Conservation (phyloP, 2,888 invertebrate species). For the Torymus auratus region DNA sequence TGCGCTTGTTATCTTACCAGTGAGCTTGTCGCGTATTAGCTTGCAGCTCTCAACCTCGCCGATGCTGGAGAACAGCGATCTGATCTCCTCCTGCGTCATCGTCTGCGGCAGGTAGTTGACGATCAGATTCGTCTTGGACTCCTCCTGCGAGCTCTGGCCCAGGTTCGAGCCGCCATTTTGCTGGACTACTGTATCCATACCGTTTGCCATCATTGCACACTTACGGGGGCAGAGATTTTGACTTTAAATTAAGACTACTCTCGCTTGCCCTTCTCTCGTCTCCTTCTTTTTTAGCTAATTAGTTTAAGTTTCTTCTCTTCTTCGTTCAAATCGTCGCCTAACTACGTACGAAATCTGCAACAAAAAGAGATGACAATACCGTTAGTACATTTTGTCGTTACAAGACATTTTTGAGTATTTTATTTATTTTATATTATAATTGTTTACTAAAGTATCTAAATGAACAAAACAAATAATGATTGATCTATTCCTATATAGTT, state of each 20-base stretch:
- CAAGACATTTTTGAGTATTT: too few species aligned
- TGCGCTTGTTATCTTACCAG: constrained; percentile 81
- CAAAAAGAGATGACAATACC: constrained; percentile 13
- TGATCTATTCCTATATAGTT: too few species aligned
- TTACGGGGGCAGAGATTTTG: constrained; percentile 29
- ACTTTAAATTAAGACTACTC: too few species aligned
- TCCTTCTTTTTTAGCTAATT: constrained; percentile 3
- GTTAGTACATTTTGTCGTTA: too few species aligned
- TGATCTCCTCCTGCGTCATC: constrained; percentile 99
- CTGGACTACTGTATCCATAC: constrained; percentile 88
- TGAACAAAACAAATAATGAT: too few species aligned
- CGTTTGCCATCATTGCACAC: constrained; percentile 87
- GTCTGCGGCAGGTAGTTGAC: constrained; percentile 99
- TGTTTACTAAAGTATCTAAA: too few species aligned
- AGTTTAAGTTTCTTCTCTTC: background rate
- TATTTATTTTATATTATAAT: too few species aligned
- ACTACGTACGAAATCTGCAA: constrained; percentile 75
- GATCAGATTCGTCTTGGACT: constrained; percentile 98
- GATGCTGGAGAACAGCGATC: constrained; percentile 97
- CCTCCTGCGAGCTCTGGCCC: constrained; percentile 84
- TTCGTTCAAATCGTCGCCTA: constrained; percentile 65
- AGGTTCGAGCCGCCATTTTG: constrained; percentile 87
- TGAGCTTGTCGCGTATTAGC: constrained; percentile 98
- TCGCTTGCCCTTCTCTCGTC: background rate
- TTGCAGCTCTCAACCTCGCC: constrained; percentile 99